These are phyloP conservation scores for Pipa parva DNA, from an alignment of 2,113 vertebrate species.

Conservation along the genomic window DNA sequence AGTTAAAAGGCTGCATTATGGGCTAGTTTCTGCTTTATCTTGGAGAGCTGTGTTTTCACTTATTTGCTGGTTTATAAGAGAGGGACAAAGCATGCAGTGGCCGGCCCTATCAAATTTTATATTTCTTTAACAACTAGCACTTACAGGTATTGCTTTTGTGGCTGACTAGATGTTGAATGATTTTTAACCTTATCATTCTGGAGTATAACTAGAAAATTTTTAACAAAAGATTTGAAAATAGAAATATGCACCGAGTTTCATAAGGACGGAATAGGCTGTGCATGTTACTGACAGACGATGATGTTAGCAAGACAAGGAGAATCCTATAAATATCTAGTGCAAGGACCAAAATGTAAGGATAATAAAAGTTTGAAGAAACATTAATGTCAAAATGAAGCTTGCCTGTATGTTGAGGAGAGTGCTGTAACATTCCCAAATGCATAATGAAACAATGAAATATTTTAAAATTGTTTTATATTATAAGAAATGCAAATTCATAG, in stretches of 20 bases:
- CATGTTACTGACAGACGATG: background rate
- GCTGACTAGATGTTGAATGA: slow-evolving; percentile 56
- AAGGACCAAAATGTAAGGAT: background rate
- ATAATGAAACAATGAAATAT: too few relatives aligned
- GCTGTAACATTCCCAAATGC: background rate
- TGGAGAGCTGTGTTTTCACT: slow-evolving; percentile 56
- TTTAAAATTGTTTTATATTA: too few relatives aligned
- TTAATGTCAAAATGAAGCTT: background rate
- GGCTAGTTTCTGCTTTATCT: slow-evolving; percentile 62
- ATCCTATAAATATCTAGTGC: background rate
- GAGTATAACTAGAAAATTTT: slow-evolving; percentile 56
- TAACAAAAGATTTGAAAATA: slow-evolving; percentile 30
- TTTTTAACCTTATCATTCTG: slow-evolving; percentile 55
- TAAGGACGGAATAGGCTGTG: too few relatives aligned
- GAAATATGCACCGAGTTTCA: too few relatives aligned
- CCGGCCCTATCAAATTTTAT: slow-evolving; percentile 48
- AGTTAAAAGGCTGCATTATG: slow-evolving; percentile 54
- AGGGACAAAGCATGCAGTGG: slow-evolving; percentile 55
- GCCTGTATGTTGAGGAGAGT: background rate
- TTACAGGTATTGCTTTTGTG: slow-evolving; percentile 60
- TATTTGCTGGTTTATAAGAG: slow-evolving; percentile 48
- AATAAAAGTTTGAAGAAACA: slow-evolving; percentile 12
- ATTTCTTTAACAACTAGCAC: slow-evolving; percentile 48
- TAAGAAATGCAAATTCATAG: too few relatives aligned
- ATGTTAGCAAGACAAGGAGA: background rate